Percentiles rank a stretch among this genome's conserved stretches.
Conservation (phyloP, 2,888 invertebrate species). For the Dromius quadrimaculatus region DNA sequence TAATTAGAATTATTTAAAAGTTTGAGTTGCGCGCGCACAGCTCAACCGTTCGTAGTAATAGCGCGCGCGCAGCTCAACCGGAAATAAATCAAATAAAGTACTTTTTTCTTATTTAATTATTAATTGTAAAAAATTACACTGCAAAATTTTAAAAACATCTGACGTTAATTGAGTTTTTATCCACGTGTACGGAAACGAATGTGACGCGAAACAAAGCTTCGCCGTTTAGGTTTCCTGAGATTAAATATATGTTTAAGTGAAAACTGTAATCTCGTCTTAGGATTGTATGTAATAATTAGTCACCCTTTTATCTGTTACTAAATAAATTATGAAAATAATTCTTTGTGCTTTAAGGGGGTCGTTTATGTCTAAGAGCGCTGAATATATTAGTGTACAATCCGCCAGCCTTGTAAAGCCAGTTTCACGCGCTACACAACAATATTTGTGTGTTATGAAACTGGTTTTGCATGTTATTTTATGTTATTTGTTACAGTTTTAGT, state of each 20-base stretch:
- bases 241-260: slow-evolving; percentile 49
- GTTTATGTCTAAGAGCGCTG: slow-evolving; percentile 54
- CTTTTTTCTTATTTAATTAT: too few relatives aligned
- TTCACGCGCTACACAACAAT: slow-evolving; percentile 1
- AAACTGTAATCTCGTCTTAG: slow-evolving; percentile 50
- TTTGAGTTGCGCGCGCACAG: too few relatives aligned
- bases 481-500: slow-evolving; percentile 34
- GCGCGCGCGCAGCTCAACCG: too few relatives aligned
- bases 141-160: too few relatives aligned
- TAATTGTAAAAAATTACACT: too few relatives aligned
- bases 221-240: slow-evolving; percentile 52
- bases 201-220: slow-evolving; percentile 44
- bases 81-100: too few relatives aligned
- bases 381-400: slow-evolving; percentile 31
- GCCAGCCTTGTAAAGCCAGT: neutral
- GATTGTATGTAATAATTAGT: slow-evolving; percentile 48
- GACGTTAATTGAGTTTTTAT: neutral
- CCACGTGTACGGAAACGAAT: slow-evolving; percentile 29
- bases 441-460: slow-evolving; percentile 21
- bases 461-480: slow-evolving; percentile 36
- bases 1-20: too few relatives aligned
- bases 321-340: slow-evolving; percentile 53
- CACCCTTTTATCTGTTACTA: slow-evolving; percentile 47
- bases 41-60: too few relatives aligned
- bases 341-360: slow-evolving; percentile 58